Conservation (phyloP, 2,888 invertebrate species). For the Euplexia lucipara region DNA sequence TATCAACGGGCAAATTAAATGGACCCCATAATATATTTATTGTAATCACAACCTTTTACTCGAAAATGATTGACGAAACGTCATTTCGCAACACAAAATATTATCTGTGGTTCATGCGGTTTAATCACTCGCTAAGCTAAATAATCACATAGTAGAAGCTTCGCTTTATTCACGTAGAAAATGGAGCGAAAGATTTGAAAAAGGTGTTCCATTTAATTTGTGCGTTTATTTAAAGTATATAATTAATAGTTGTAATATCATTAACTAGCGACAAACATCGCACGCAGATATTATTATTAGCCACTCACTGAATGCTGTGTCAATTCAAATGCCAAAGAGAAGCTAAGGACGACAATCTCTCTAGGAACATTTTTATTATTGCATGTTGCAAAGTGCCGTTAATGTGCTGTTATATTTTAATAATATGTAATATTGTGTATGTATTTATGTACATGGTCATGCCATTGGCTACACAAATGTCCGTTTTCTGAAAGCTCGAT, state of each 20-base stretch:
- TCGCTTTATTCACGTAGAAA: constrained; percentile 17
- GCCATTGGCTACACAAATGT: neutral
- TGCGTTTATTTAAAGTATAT: constrained; percentile 27
- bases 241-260: constrained; percentile 23
- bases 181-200: neutral
- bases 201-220: constrained; percentile 32
- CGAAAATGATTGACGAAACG: neutral
- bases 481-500: constrained; percentile 29
- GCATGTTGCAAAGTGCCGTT: constrained; percentile 50
- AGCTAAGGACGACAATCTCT: constrained; percentile 29
- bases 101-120: neutral
- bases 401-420: constrained; percentile 40
- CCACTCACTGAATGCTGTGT: constrained; percentile 29
- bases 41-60: neutral
- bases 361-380: constrained; percentile 26
- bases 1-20: constrained; percentile 35
- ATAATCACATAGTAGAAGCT: constrained; percentile 15
- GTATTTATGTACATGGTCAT: constrained; percentile 18
- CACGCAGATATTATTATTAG: constrained; percentile 47
- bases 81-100: neutral
- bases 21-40: constrained; percentile 5
- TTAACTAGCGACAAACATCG: constrained; percentile 37
- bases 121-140: neutral
- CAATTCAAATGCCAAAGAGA: constrained; percentile 46
- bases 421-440: constrained; percentile 28